These are phyloP conservation scores for Lochmaea crataegi DNA, from an alignment of 2,888 invertebrate genomes.

Conservation along the genomic window DNA sequence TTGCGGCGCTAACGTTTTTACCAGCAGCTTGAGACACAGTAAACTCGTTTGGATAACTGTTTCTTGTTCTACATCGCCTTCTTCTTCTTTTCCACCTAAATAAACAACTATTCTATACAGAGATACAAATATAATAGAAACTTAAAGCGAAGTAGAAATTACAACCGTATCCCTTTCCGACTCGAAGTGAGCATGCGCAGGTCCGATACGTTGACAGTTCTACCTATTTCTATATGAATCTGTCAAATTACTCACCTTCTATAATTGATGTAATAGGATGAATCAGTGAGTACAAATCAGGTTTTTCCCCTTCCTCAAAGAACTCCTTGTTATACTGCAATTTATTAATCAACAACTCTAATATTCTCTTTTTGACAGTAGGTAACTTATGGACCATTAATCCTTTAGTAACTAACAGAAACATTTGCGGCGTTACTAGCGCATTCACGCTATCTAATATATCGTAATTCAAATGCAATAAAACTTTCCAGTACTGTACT, in stretches of 20 bases:
- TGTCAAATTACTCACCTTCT: conserved; percentile 55
- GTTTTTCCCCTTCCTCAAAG: conserved; percentile 66
- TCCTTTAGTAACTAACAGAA: conserved; percentile 81
- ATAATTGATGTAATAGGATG: conserved; percentile 73
- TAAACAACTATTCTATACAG: too few relatives aligned
- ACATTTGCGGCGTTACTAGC: conserved; percentile 81
- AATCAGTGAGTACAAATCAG: conserved; percentile 70
- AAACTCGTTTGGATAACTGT: conserved; percentile 85
- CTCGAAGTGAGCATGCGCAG: too few relatives aligned
- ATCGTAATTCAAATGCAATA: conserved; percentile 83
- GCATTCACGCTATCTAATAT: conserved; percentile 84
- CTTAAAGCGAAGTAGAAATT: too few relatives aligned
- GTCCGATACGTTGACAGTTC: too few relatives aligned
- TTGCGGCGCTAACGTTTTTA: conserved; percentile 75
- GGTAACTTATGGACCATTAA: conserved; percentile 77
- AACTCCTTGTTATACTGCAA: conserved; percentile 76
- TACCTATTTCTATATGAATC: too few relatives aligned
- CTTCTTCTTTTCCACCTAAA: conserved; percentile 51
- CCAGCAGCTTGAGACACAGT: conserved; percentile 84
- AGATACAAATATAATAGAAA: too few relatives aligned
- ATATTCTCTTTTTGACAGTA: conserved; percentile 80
- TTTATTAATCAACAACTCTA: conserved; percentile 88
- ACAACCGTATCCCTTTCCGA: too few relatives aligned
- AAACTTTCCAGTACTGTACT: conserved; percentile 84
- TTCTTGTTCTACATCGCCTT: conserved; percentile 70